Conservation (phyloP, 2,113 vertebrate genomes). For the Polypterus senegalus region DNA sequence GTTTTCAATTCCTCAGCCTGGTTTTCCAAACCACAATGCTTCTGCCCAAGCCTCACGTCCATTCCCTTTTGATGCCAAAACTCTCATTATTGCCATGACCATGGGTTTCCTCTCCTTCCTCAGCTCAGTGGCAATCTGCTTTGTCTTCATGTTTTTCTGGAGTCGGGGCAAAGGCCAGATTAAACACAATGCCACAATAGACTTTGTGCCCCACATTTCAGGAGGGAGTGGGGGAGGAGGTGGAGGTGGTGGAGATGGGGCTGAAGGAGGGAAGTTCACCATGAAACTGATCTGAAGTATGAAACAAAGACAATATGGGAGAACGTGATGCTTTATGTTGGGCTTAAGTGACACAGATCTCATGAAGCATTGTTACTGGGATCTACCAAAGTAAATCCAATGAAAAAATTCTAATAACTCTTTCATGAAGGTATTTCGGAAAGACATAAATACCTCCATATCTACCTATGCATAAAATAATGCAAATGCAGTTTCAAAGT, state of each 20-base stretch:
- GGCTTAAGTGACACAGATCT: too few relatives aligned
- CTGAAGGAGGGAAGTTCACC: constrained; percentile 52
- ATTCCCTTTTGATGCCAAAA: constrained; percentile 53
- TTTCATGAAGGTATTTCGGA: too few relatives aligned
- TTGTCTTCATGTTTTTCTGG: constrained; percentile 78
- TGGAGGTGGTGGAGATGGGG: constrained; percentile 17
- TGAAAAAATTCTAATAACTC: too few relatives aligned
- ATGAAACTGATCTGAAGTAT: constrained; percentile 55
- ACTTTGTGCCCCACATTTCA: constrained; percentile 57
- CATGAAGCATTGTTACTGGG: too few relatives aligned
- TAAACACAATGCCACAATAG: constrained; percentile 66
- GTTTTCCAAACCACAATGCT: constrained; percentile 27
- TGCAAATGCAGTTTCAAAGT: too few relatives aligned
- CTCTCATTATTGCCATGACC: constrained; percentile 65
- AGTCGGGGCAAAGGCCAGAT: constrained; percentile 72
- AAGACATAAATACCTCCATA: too few relatives aligned
- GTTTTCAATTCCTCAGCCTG: constrained; percentile 19
- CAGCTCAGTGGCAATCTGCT: constrained; percentile 71
- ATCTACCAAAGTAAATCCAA: too few relatives aligned
- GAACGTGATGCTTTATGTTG: background rate
- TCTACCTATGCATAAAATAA: too few relatives aligned
- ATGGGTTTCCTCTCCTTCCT: constrained; percentile 78
- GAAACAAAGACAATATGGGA: too few relatives aligned
- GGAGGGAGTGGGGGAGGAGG: constrained; percentile 41
- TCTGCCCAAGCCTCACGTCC: constrained; percentile 32